Evolutionary conservation across 2,113 vertebrate species (phyloP).

Genomic region (Capreolus pygargus): DNA sequence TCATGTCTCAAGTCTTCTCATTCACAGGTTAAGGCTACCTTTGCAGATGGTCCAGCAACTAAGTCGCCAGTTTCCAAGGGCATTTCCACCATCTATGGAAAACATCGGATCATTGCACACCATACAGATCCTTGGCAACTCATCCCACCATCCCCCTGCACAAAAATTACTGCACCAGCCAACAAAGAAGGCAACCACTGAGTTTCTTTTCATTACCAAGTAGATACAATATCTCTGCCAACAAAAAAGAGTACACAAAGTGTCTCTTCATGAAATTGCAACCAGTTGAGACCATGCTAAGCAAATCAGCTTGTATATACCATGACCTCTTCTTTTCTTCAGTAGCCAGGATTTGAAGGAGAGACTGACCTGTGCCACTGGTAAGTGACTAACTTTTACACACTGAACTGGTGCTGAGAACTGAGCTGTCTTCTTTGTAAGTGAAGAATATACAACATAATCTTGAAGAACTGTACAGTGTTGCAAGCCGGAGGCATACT

Average conservation of each 20-base stretch:
- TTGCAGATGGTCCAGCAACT: constrained; percentile 44
- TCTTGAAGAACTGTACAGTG: constrained; percentile 6
- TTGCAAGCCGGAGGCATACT: neutral
- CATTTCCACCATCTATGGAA: neutral
- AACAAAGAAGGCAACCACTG: neutral
- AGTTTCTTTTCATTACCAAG: neutral
- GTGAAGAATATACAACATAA: constrained; percentile 22
- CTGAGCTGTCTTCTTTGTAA: constrained; percentile 30
- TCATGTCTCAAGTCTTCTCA: constrained; percentile 51
- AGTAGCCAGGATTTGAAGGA: constrained; percentile 43
- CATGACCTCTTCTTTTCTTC: constrained; percentile 1
- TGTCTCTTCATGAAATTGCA: neutral
- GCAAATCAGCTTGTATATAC: neutral
- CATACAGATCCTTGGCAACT: neutral
- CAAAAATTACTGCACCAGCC: neutral
- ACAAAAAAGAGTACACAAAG: neutral
- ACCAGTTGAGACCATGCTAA: neutral
- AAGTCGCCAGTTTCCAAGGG: constrained; percentile 15
- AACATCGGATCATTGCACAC: neutral
- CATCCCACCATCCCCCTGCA: neutral
- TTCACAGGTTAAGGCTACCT: constrained; percentile 49
- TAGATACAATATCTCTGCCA: neutral
- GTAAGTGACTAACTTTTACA: constrained; percentile 51
- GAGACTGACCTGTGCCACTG: constrained; percentile 13
- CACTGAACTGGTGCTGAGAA: constrained; percentile 41